Conservation (phyloP, 2,888 invertebrate genomes). For the Acheta domesticus region DNA sequence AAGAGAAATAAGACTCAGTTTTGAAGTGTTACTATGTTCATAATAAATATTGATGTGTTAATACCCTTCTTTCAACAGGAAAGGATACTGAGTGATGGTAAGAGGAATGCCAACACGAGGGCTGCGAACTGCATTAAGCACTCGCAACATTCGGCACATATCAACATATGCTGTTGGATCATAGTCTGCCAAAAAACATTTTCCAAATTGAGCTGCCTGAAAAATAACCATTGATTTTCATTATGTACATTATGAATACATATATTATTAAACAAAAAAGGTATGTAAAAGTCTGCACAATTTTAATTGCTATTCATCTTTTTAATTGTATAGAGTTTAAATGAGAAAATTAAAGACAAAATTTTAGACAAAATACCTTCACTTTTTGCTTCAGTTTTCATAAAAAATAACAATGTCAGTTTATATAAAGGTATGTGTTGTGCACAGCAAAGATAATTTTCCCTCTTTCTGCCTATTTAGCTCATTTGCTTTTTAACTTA, state of each 20-base stretch:
- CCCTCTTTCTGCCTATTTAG: too few relatives aligned
- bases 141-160: constrained; percentile 80
- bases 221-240: constrained; percentile 26
- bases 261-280: too few relatives aligned
- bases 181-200: constrained; percentile 77
- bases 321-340: not conserved
- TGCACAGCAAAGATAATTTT: too few relatives aligned
- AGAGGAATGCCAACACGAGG: constrained; percentile 85
- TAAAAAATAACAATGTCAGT: too few relatives aligned
- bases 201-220: constrained; percentile 91
- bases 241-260: not conserved
- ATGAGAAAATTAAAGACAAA: not conserved
- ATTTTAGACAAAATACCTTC: too few relatives aligned
- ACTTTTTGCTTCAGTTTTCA: too few relatives aligned
- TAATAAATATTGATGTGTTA: too few relatives aligned
- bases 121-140: constrained; percentile 85
- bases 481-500: too few relatives aligned
- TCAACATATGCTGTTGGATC: constrained; percentile 76
- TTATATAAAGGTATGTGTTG: too few relatives aligned
- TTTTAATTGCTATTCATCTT: too few relatives aligned
- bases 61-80: constrained; percentile 36
- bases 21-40: too few relatives aligned
- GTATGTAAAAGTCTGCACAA: too few relatives aligned
- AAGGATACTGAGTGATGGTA: constrained; percentile 85
- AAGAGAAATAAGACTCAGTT: not conserved